These are phyloP conservation scores for Nasonia giraulti DNA, from an alignment of 1,140 invertebrate species.

Conservation along the genomic window DNA sequence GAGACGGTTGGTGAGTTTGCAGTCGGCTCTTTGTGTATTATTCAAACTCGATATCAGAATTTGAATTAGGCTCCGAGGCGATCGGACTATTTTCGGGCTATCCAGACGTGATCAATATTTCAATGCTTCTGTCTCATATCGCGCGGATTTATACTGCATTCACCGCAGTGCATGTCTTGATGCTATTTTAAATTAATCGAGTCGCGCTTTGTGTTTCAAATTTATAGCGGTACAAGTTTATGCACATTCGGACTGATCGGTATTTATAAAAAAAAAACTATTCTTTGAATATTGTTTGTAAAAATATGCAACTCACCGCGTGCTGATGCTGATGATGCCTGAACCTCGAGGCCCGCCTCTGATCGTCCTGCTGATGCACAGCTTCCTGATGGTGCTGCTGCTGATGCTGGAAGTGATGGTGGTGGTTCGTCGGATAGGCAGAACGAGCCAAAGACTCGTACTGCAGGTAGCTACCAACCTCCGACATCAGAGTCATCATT, in stretches of 20 bases:
- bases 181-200: background rate
- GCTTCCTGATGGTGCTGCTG: conserved; percentile 2
- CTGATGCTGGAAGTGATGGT: conserved; percentile 60
- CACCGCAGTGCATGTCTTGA: no score
- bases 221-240: no score
- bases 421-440: conserved; percentile 61
- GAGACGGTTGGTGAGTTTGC: no score
- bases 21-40: no score
- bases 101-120: conserved; percentile 6
- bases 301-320: conserved; percentile 9
- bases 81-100: background rate
- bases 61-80: no score
- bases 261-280: no score
- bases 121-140: background rate
- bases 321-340: conserved; percentile 63
- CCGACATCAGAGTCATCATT: conserved; percentile 74
- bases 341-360: conserved; percentile 48
- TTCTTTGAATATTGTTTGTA: no score
- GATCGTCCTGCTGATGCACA: background rate
- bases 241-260: no score
- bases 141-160: background rate
- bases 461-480: conserved; percentile 65
- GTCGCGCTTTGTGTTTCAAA: no score
- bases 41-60: no score
- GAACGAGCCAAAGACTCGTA: conserved; percentile 66